Percentiles rank a stretch among this genome's conserved stretches.
phyloP scores from a whole-genome alignment of 2,888 invertebrate species.

The Pelosia muscerda region DNA sequence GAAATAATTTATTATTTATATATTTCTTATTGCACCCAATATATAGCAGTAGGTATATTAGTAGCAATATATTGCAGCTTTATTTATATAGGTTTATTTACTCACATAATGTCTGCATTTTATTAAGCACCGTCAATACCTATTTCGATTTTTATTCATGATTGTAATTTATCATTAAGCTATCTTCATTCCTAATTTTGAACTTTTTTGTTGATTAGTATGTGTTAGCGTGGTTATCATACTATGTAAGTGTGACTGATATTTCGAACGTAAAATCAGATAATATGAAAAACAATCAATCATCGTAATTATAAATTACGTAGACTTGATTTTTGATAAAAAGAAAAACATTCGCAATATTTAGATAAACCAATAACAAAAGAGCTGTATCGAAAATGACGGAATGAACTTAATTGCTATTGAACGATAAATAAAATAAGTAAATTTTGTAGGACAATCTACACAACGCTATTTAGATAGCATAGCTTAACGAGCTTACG shows the following conservation, averaged over 20 bases:
- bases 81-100: background rate
- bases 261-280: background rate
- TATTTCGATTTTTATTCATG: background rate
- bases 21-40: background rate
- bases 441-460: no score
- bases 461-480: no score
- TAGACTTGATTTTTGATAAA: background rate
- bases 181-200: background rate
- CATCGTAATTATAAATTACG: background rate
- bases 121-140: background rate
- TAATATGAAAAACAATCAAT: background rate
- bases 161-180: no score
- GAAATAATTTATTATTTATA: background rate
- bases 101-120: no score
- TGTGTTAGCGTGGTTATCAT: background rate
- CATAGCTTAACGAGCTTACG: no score
- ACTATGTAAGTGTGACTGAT: background rate
- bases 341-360: no score
- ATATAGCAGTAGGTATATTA: no score
- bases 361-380: no score
- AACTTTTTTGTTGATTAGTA: background rate
- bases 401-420: no score
- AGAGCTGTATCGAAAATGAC: no score
- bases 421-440: no score
- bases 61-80: no score